Base-by-base conservation (phyloP, 2,113 vertebrate genomes). In the Zosterops borbonicus region DNA sequence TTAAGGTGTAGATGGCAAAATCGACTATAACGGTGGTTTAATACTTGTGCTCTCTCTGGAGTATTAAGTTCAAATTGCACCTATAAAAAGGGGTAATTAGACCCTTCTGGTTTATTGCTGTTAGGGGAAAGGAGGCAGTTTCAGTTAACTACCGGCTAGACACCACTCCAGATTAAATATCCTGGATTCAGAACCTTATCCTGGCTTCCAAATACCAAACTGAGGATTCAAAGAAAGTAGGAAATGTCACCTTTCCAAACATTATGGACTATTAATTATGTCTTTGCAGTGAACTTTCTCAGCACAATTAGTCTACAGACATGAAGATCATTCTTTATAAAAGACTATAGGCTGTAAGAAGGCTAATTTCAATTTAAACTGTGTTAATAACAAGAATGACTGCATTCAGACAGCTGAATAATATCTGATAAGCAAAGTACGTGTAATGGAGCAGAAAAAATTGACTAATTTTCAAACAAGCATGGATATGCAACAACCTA, bases 161-260 rank as follows among this genome's bases (percentile, higher is more conserved):
- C 70, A 90, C 80, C 78, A 73, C 53, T 97, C 62, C 82, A 97
- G 92, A 96, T 92, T 96, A 97, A 98, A 95, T 75, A 97, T 92
- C 79, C 18, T 91, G 55, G 44, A 94, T 87, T 89, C 80, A 70
- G 24, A 92, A 83, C 90, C 65, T 95, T 93, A 65, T 68, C 74
- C 56, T 60, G 69, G 37, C 63, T 95, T 94, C 92, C 89, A 95
- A 96, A 95, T 92, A 94, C 27, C 73, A 96, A 90, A 92, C 74
- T 80, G 82, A 95, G 89, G 90, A 84, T 94, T 97, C 93, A 96
- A 97, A 96, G 93, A 97, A 97, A 91, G 84, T 96, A 67, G 94
- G 75, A 97, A 97, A 97, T 98, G 96, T 98, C 97, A 97, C 96
- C 98, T 98, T 98, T 89, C 49, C 82, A 94, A 97, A 89, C 93